A percentile compares a stretch with the other conserved stretches of the same genome.
phyloP scores from a whole-genome alignment of 2,888 invertebrate species.

The Pristionchus maxplancki region DNA sequence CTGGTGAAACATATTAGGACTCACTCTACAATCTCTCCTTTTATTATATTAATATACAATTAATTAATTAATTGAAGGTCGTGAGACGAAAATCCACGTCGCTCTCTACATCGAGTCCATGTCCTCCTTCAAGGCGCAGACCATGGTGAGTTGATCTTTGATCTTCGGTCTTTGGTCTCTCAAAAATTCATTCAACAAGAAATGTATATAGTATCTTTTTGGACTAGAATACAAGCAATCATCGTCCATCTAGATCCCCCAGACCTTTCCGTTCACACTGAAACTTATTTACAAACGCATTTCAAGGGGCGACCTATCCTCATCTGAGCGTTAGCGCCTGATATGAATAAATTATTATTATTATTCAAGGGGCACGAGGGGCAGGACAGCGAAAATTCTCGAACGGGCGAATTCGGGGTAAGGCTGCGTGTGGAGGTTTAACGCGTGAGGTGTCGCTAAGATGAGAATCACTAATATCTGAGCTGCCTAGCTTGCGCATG shows the following conservation, averaged over 20 bases:
- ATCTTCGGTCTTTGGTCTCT: conserved; percentile 44
- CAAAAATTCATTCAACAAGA: no score
- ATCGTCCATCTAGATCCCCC: no score
- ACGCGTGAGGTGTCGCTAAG: neutral
- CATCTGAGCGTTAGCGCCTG: no score
- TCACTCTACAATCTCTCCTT: no score
- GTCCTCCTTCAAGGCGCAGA: conserved; percentile 77
- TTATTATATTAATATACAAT: neutral
- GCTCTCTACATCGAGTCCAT: conserved; percentile 77
- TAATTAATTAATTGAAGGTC: conserved; percentile 55
- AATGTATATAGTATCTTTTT: no score
- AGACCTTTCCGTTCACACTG: neutral
- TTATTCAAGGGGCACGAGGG: neutral
- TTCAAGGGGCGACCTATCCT: no score
- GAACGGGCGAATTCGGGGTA: neutral
- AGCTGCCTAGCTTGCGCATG: neutral
- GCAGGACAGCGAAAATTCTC: neutral
- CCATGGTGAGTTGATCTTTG: conserved; percentile 68
- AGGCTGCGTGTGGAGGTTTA: neutral
- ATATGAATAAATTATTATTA: no score
- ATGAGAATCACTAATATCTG: neutral
- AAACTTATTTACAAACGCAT: no score
- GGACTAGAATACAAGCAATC: no score
- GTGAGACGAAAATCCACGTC: conserved; percentile 72
- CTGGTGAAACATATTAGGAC: no score